These are phyloP conservation scores for Grapholita molesta DNA, from an alignment of 1,140 invertebrate genomes.

Conservation along the genomic window DNA sequence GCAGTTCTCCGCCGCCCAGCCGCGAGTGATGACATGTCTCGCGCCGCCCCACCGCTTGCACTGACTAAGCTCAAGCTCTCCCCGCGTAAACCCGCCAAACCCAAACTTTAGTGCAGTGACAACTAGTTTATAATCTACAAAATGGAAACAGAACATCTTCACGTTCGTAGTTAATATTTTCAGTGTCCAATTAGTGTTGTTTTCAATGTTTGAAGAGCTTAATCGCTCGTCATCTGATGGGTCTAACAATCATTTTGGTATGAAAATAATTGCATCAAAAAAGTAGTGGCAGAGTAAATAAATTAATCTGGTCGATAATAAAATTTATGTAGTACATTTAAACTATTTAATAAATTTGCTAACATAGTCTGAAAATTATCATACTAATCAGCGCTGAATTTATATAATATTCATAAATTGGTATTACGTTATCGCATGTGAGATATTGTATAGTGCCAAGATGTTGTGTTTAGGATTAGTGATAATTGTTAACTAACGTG, in stretches of 20 bases:
- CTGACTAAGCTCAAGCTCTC: slow-evolving; percentile 34
- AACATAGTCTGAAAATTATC: not conserved
- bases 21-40: slow-evolving; percentile 54
- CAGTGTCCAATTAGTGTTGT: slow-evolving; percentile 60
- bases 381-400: not conserved
- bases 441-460: not conserved
- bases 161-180: slow-evolving; percentile 67
- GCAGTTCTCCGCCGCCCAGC: slow-evolving; percentile 55
- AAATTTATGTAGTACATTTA: not conserved
- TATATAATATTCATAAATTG: slow-evolving; percentile 10
- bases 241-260: slow-evolving; percentile 34
- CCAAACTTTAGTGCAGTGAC: slow-evolving; percentile 16
- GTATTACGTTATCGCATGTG: slow-evolving; percentile 11
- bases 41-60: slow-evolving; percentile 23
- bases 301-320: not conserved
- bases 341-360: not conserved
- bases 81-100: slow-evolving; percentile 19
- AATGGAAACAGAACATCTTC: slow-evolving; percentile 52
- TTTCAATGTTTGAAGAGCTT: slow-evolving; percentile 42
- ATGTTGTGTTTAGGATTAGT: slow-evolving; percentile 14
- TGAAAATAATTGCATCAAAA: not conserved
- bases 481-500: not conserved
- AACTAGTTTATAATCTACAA: slow-evolving; percentile 41
- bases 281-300: not conserved
- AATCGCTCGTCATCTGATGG: slow-evolving; percentile 27